These are phyloP conservation scores for Drosophila recens DNA, from an alignment of 2,888 invertebrate genomes.

Conservation along the genomic window DNA sequence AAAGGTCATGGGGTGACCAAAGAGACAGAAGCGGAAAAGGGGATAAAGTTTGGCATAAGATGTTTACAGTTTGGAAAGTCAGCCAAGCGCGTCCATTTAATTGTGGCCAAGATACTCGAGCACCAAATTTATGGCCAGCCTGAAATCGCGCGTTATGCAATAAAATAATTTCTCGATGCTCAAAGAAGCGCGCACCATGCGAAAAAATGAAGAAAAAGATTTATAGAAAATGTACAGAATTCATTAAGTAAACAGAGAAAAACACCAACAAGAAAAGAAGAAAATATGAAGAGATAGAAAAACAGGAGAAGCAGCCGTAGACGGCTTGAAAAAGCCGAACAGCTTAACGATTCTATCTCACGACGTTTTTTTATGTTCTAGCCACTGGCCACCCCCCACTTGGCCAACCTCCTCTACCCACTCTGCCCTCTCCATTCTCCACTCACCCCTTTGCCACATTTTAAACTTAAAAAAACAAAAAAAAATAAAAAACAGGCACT, in stretches of 20 bases:
- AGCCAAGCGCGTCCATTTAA: constrained; percentile 76
- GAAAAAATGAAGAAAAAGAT: constrained; percentile 49
- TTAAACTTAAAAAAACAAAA: constrained; percentile 4
- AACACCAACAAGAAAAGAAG: constrained; percentile 17
- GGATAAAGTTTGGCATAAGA: constrained; percentile 63
- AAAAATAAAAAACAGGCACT: constrained; percentile 16
- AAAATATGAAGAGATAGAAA: constrained; percentile 21
- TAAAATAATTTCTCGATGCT: constrained; percentile 71
- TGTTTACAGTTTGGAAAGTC: constrained; percentile 75
- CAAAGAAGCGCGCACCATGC: constrained; percentile 35
- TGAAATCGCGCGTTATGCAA: constrained; percentile 78
- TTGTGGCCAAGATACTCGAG: constrained; percentile 73
- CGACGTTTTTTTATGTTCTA: constrained; percentile 62
- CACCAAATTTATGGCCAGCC: constrained; percentile 75
- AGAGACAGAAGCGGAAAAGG: background rate
- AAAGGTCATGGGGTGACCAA: constrained; percentile 18
- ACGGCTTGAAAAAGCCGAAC: constrained; percentile 39
- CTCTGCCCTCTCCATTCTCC: background rate
- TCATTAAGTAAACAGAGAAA: constrained; percentile 57
- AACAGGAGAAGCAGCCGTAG: constrained; percentile 16
- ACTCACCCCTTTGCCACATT: background rate
- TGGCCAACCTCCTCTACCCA: background rate
- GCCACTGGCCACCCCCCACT: constrained; percentile 31
- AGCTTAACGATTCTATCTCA: constrained; percentile 70
- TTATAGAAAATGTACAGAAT: constrained; percentile 62